Percentiles rank a stretch among this genome's conserved stretches.
phyloP scores from a whole-genome alignment of 2,113 vertebrate species.

The Indicator maculatus region DNA sequence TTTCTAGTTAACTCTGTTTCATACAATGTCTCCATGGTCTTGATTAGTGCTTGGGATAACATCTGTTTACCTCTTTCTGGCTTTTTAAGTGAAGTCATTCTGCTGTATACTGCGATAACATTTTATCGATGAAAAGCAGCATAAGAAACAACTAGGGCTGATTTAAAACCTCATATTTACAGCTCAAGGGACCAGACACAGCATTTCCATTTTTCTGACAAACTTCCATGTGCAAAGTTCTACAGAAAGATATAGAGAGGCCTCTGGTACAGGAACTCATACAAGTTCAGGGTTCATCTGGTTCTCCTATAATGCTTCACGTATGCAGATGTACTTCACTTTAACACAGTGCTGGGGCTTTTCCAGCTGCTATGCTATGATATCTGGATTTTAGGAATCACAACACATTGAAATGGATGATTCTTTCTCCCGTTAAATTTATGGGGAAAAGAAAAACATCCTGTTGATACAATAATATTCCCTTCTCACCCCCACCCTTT shows the following conservation, averaged over 20 bases:
- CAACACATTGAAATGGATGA: not conserved
- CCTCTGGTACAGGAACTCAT: fast-evolving
- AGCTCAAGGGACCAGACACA: not conserved
- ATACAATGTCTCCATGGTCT: not conserved
- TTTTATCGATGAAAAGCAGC: not conserved
- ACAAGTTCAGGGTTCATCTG: not conserved
- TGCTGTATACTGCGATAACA: fast-evolving
- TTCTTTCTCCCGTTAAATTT: not conserved
- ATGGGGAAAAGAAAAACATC: not conserved
- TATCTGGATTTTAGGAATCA: not conserved
- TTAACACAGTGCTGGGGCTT: not conserved
- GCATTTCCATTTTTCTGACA: not conserved
- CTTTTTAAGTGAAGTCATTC: not conserved
- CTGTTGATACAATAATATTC: not conserved
- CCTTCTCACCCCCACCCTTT: fast-evolving
- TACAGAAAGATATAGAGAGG: fast-evolving
- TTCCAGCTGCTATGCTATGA: fast-evolving
- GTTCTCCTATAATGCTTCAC: not conserved
- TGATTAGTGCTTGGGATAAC: not conserved
- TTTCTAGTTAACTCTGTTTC: not conserved
- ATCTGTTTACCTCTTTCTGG: not conserved
- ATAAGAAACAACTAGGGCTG: not conserved
- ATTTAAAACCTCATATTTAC: not conserved
- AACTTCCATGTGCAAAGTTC: fast-evolving
- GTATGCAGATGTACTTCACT: not conserved